Percentiles rank a stretch among this genome's conserved stretches.
phyloP scores from a whole-genome alignment of 2,113 vertebrate genomes.

The Talpa occidentalis region DNA sequence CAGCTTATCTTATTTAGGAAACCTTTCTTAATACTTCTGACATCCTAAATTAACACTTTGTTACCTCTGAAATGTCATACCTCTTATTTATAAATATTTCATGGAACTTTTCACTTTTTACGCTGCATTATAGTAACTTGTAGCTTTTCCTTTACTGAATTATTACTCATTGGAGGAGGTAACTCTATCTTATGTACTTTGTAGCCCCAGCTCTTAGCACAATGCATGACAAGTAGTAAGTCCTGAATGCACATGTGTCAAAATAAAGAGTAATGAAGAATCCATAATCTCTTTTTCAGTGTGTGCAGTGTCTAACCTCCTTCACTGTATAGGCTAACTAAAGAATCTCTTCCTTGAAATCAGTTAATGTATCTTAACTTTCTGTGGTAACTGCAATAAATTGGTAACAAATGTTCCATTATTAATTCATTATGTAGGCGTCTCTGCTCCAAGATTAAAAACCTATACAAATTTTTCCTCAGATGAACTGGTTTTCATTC shows the following conservation, averaged over 20 bases:
- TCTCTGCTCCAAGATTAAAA: conserved; percentile 69
- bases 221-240: background rate
- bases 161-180: background rate
- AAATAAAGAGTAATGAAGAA: background rate
- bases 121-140: background rate
- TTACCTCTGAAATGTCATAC: background rate
- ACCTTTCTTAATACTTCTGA: background rate
- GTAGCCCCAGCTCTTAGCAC: background rate
- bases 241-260: background rate
- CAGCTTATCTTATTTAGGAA: background rate
- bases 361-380: conserved; percentile 62
- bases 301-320: background rate
- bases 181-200: background rate
- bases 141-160: conserved; percentile 25
- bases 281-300: background rate
- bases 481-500: conserved; percentile 71
- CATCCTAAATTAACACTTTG: background rate
- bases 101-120: background rate
- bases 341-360: conserved; percentile 63
- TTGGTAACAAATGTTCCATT: conserved; percentile 65
- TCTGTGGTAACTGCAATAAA: conserved; percentile 67
- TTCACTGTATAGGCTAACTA: background rate
- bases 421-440: conserved; percentile 62
- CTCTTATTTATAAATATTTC: background rate
- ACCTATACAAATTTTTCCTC: conserved; percentile 68